Conservation (phyloP, 2,888 invertebrate genomes). For the Steinernema hermaphroditum region DNA sequence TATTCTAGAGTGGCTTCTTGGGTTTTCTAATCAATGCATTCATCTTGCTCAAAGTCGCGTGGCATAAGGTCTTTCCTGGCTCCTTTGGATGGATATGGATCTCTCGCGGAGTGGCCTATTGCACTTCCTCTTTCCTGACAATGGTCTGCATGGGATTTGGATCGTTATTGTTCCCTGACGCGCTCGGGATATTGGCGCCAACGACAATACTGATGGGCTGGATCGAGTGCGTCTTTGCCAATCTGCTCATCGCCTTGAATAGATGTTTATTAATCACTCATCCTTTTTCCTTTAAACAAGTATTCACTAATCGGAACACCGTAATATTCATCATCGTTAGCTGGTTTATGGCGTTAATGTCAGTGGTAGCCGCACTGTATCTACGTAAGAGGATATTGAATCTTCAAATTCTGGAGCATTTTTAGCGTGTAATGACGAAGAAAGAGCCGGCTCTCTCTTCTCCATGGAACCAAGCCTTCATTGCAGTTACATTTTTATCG, state of each 20-base stretch:
- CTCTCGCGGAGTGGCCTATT: neutral
- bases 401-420: neutral
- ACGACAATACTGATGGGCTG: neutral
- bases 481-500: neutral
- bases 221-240: neutral
- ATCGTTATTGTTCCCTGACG: neutral
- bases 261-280: neutral
- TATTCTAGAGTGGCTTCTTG: neutral
- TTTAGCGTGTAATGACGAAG: neutral
- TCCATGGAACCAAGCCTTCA: neutral
- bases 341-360: neutral
- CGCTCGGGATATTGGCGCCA: neutral
- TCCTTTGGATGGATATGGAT: slow-evolving; percentile 19
- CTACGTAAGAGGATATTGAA: neutral
- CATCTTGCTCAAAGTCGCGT: neutral
- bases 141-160: neutral
- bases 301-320: neutral
- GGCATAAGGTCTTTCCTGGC: neutral
- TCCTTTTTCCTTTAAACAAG: neutral
- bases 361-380: neutral
- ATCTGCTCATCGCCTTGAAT: neutral
- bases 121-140: neutral
- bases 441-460: neutral
- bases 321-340: neutral
- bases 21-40: neutral